These are phyloP conservation scores for Sphecodes monilicornis DNA, from an alignment of 2,888 invertebrate species.

Conservation along the genomic window DNA sequence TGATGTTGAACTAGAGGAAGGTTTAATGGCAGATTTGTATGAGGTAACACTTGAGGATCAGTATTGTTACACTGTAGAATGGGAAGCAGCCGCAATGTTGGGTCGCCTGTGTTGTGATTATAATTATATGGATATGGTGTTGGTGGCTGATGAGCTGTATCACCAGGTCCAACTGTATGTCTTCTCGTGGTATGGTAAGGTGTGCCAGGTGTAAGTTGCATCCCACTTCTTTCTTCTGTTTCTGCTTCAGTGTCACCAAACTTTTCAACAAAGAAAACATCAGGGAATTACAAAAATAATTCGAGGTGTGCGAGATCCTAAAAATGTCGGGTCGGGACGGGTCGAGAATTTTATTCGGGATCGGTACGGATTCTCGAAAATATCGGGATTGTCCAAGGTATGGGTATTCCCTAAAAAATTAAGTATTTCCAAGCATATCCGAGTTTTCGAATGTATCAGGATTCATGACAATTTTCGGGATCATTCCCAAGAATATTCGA, in stretches of 20 bases:
- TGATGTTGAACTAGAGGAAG: constrained; percentile 93
- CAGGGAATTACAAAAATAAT: not conserved
- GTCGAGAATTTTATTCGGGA: not conserved
- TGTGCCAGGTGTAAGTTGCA: constrained; percentile 80
- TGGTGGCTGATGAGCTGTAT: constrained; percentile 91
- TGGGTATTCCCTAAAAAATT: not conserved
- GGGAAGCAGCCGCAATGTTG: constrained; percentile 77
- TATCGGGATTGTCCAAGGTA: too few species aligned
- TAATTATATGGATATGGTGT: constrained; percentile 80
- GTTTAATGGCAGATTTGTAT: constrained; percentile 93
- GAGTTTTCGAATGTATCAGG: not conserved
- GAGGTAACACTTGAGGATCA: constrained; percentile 88
- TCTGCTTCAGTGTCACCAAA: constrained; percentile 85
- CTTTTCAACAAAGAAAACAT: constrained; percentile 69
- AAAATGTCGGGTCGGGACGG: not conserved
- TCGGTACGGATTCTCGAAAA: not conserved
- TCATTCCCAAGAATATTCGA: not conserved
- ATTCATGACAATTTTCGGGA: not conserved
- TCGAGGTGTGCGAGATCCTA: not conserved
- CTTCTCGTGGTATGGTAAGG: constrained; percentile 89
- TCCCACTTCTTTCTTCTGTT: constrained; percentile 81
- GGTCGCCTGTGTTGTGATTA: constrained; percentile 78
- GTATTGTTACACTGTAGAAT: constrained; percentile 78
- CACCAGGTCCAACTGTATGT: constrained; percentile 97
- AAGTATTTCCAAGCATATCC: not conserved